Evolutionary conservation across 2,113 vertebrate genomes (phyloP).

Genomic region (Thinocorus orbignyianus): DNA sequence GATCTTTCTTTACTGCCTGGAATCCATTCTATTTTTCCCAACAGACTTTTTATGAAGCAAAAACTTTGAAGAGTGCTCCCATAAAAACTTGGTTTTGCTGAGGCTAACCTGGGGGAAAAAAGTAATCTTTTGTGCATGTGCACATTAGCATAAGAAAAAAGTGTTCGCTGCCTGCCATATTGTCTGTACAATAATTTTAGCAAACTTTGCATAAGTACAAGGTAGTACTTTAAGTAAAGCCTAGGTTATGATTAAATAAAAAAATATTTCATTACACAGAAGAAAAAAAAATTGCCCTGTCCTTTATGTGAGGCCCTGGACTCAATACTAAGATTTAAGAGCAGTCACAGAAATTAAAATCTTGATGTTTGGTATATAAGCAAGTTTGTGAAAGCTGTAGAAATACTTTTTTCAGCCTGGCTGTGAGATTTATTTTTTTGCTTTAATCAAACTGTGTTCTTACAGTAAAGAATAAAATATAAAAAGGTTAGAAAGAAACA

Average conservation of each 20-base stretch:
- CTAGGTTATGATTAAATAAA: neutral
- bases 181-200: neutral
- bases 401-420: neutral
- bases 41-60: neutral
- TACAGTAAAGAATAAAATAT: neutral
- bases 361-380: neutral
- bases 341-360: neutral
- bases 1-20: neutral
- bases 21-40: neutral
- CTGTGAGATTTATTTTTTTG: neutral
- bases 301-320: neutral
- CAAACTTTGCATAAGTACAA: neutral
- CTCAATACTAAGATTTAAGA: neutral
- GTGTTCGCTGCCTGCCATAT: neutral
- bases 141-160: neutral
- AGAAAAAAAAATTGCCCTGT: neutral
- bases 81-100: neutral
- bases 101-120: neutral
- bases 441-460: neutral
- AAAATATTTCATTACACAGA: neutral
- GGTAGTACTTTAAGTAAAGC: neutral
- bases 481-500: neutral
- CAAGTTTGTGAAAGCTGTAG: neutral
- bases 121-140: neutral
- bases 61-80: neutral